Evolutionary conservation across 2,888 invertebrate species (phyloP), one percentile per base, ranked within the genome.

Genomic region (Cyrtodaria siliqua): DNA sequence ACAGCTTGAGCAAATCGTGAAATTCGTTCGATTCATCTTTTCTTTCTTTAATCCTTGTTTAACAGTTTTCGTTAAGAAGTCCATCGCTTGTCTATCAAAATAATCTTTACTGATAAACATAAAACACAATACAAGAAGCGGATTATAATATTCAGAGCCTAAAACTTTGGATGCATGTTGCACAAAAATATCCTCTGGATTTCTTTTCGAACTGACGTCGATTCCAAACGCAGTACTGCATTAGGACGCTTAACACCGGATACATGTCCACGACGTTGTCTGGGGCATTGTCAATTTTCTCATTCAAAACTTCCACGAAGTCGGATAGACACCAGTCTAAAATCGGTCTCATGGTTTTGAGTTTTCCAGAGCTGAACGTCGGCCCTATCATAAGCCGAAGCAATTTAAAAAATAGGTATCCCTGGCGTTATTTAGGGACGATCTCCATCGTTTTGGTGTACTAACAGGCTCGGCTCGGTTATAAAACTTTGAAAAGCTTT

Each of bases 401-500:
- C 49, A 70, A 78, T 52, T 79, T 82, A 80, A 83, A 85, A n/a
- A n/a, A 33, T 76, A 61, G 9, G 73, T 74, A 1, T 71, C 79
- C 20, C 52, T 57, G 3, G 79, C 67, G 27, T 63, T 68, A 44
- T 64, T 75, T 14, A 79, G 9, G 0, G 79, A 57, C 8, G 44
- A 27, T 14, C 50, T 23, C 79, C 78, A 73, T 18, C 18, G 20
- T 4, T 70, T 33, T 20, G 70, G 23, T 9, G 16, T 24, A 20
- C 38, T 20, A 0, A 79, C 53, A 0, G 60, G 50, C n/a, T 70
- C 67, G 2, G 62, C 62, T 62, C 85, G 59, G 44, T 85, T 78
- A 26, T 70, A 64, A 61, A 83, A 85, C n/a, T 78, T 82, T 6
- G 73, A 61, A 49, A 86, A 86, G 59, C 52, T 82, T 86, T 1